phyloP scores from a whole-genome alignment of 2,113 vertebrate genomes.

The Salvelinus alpinus region DNA sequence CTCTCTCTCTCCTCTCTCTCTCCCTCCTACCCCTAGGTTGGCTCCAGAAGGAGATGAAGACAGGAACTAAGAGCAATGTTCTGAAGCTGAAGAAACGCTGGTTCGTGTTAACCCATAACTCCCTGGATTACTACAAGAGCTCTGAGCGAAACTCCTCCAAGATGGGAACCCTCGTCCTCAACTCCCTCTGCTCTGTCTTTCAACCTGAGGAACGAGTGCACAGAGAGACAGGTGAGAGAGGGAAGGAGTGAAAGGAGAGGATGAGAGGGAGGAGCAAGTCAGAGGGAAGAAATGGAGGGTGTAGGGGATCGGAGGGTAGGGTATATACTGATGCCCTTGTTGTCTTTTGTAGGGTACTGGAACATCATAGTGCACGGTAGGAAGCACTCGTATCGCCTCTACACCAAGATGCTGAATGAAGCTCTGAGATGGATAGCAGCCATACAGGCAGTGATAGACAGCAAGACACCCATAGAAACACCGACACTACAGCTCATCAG shows the following conservation, averaged over 20 bases:
- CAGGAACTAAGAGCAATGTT: conserved; percentile 83
- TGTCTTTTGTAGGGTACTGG: conserved; percentile 81
- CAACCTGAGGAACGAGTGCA: conserved; percentile 87
- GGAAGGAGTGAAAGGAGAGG: neutral
- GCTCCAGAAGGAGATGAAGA: conserved; percentile 91
- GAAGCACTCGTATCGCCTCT: conserved; percentile 87
- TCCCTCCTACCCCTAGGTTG: conserved; percentile 73
- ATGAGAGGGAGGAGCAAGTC: neutral
- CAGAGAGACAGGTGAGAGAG: conserved; percentile 82
- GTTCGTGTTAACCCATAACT: conserved; percentile 88
- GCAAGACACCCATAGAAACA: conserved; percentile 89
- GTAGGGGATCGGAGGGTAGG: neutral
- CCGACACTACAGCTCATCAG: conserved; percentile 91
- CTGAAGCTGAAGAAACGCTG: conserved; percentile 92
- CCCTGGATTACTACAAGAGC: conserved; percentile 90
- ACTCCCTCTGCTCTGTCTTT: conserved; percentile 87
- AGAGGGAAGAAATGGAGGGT: neutral
- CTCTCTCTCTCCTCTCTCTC: neutral
- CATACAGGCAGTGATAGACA: conserved; percentile 89
- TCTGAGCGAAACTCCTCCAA: conserved; percentile 86
- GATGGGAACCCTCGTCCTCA: conserved; percentile 89
- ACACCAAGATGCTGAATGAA: conserved; percentile 87
- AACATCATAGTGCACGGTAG: conserved; percentile 87
- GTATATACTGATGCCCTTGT: neutral
- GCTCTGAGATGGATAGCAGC: conserved; percentile 90